Evolutionary conservation across 2,888 invertebrate genomes (phyloP).

Genomic region (Gordius sp.): DNA sequence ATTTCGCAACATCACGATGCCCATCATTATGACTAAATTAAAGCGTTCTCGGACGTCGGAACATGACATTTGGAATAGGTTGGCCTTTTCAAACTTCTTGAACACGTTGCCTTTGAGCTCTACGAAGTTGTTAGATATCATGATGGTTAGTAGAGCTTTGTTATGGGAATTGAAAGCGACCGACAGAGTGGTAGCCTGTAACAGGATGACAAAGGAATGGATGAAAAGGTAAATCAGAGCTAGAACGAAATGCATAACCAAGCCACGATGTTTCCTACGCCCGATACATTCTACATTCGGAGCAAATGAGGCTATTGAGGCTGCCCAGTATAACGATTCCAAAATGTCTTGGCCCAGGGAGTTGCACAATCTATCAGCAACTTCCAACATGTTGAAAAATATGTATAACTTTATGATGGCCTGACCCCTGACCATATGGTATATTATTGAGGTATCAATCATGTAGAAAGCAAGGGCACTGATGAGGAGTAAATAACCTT

Average conservation of each 20-base stretch:
- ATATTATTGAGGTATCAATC: conserved; percentile 87
- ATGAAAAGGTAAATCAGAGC: conserved; percentile 67
- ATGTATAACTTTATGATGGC: conserved; percentile 96
- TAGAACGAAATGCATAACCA: conserved; percentile 55
- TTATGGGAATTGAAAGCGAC: conserved; percentile 97
- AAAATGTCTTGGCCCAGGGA: conserved; percentile 66
- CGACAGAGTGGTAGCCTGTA: conserved; percentile 87
- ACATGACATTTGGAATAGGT: conserved; percentile 73
- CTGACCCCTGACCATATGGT: conserved; percentile 63
- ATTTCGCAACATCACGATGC: conserved; percentile 77
- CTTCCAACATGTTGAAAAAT: conserved; percentile 94
- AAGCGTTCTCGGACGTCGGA: conserved; percentile 89
- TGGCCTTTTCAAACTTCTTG: conserved; percentile 94
- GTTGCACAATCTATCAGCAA: conserved; percentile 43
- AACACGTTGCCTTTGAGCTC: conserved; percentile 94
- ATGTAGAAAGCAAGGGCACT: conserved; percentile 30
- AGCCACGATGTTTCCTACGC: conserved; percentile 34
- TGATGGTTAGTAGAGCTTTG: conserved; percentile 80
- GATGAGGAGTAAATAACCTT: conserved; percentile 3
- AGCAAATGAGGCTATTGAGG: conserved; percentile 36
- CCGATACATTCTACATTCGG: conserved; percentile 45
- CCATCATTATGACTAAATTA: conserved; percentile 60
- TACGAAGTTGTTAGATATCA: conserved; percentile 99
- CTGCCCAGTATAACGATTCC: conserved; percentile 92
- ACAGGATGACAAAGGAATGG: conserved; percentile 60